Conservation (phyloP, 2,113 vertebrate species). For the Marmota monax region DNA sequence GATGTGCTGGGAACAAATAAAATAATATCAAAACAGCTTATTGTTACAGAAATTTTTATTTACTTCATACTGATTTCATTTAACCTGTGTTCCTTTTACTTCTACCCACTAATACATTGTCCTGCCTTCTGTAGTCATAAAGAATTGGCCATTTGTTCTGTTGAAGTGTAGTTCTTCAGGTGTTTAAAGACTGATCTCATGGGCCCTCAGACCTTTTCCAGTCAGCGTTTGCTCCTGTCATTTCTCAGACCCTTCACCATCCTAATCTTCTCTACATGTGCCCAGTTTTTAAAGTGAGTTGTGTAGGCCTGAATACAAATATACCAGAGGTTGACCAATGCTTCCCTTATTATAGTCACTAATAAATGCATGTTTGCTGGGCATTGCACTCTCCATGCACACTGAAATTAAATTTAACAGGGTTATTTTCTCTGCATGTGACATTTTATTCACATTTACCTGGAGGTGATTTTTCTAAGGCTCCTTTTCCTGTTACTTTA, state of each 20-base stretch:
- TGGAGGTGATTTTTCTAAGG: not conserved
- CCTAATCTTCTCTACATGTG: not conserved
- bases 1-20: conserved; percentile 81
- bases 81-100: not conserved
- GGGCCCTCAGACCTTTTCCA: not conserved
- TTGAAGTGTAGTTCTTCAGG: not conserved
- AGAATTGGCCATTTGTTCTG: not conserved
- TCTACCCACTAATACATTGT: not conserved
- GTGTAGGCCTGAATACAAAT: not conserved
- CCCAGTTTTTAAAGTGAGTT: not conserved
- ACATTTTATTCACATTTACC: conserved; percentile 11
- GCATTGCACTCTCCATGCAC: not conserved
- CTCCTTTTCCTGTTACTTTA: not conserved
- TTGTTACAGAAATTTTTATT: conserved; percentile 61
- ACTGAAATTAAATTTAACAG: conserved; percentile 1
- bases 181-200: not conserved
- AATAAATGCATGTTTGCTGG: not conserved
- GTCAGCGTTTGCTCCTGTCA: not conserved
- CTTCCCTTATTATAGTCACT: not conserved
- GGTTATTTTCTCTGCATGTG: not conserved
- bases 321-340: not conserved
- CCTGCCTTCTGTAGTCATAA: not conserved
- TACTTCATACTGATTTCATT: conserved; percentile 57
- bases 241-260: not conserved
- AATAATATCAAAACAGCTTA: conserved; percentile 64